phyloP scores from a whole-genome alignment of 2,797 vertebrate genomes.

The Sebastes vulpes region DNA sequence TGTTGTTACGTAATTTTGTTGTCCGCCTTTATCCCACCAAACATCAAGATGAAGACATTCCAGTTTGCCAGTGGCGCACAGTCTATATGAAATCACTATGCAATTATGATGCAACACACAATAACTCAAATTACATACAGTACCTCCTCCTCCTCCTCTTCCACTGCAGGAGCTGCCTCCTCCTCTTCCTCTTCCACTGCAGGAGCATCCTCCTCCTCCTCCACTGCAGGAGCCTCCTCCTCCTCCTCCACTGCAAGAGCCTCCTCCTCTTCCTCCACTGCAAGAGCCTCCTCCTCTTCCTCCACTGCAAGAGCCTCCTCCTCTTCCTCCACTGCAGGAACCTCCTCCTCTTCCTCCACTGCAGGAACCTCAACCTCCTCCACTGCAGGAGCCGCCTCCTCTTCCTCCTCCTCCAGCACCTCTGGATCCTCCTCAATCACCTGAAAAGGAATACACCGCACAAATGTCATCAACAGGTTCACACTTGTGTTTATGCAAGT shows the following conservation, averaged over 20 bases:
- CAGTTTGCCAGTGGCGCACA: not conserved
- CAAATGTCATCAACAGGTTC: not conserved
- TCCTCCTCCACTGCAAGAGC: conserved; percentile 3
- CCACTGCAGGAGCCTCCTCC: not conserved
- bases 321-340: not conserved
- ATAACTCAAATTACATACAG: not conserved
- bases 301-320: too few relatives aligned
- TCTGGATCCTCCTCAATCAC: conserved; percentile 77
- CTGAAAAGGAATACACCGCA: conserved; percentile 23
- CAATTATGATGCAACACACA: not conserved
- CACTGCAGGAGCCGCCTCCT: conserved; percentile 36
- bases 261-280: not conserved
- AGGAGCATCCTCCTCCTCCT: not conserved
- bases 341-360: conserved; percentile 34
- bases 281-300: too few relatives aligned
- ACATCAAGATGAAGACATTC: not conserved
- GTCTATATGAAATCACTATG: too few relatives aligned
- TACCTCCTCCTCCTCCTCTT: not conserved
- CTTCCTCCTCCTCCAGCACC: conserved; percentile 70
- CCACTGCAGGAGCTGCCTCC: not conserved
- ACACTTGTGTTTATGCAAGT: not conserved
- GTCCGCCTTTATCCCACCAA: not conserved
- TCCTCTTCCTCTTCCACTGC: not conserved
- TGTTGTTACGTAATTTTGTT: too few relatives aligned
- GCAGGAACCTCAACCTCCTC: not conserved